A percentile compares a stretch with the other conserved stretches of the same genome.
Evolutionary conservation across 2,888 invertebrate genomes (phyloP).

Genomic region (Cheiracanthium punctorium): DNA sequence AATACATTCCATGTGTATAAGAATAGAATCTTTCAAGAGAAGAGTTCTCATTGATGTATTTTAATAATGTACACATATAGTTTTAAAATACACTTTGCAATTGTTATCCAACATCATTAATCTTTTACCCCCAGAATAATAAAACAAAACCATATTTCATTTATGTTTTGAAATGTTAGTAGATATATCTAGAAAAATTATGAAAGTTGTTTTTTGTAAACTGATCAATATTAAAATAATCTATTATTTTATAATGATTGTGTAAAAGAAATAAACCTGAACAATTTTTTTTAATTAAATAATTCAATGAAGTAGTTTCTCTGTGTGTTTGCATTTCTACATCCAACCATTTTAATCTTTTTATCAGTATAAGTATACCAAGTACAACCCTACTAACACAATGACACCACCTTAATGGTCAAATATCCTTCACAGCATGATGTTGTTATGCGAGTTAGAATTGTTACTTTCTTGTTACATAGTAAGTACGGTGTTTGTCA

Average conservation of each 20-base stretch:
- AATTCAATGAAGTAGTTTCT: too few species aligned
- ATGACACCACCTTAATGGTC: too few species aligned
- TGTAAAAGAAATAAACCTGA: background rate
- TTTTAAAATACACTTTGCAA: background rate
- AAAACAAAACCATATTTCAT: background rate
- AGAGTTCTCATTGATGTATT: background rate
- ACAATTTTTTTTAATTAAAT: slow-evolving; percentile 11
- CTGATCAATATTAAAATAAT: slow-evolving; percentile 19
- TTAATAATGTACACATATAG: background rate
- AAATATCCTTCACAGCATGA: too few species aligned
- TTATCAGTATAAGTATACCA: too few species aligned
- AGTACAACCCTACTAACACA: too few species aligned
- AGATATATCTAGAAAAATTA: background rate
- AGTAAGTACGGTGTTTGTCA: too few species aligned
- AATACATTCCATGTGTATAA: background rate
- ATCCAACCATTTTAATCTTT: background rate
- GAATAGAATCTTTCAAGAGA: too few species aligned
- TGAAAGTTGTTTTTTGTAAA: slow-evolving; percentile 4
- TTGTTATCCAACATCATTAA: background rate
- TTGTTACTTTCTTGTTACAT: too few species aligned
- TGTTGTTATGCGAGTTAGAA: too few species aligned
- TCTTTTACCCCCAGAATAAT: too few species aligned
- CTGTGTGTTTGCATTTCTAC: too few species aligned
- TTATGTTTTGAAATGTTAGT: background rate
- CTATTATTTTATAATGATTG: slow-evolving; percentile 21